Base-by-base conservation (phyloP, 2,113 vertebrate species). In the Saguinus imperator region DNA sequence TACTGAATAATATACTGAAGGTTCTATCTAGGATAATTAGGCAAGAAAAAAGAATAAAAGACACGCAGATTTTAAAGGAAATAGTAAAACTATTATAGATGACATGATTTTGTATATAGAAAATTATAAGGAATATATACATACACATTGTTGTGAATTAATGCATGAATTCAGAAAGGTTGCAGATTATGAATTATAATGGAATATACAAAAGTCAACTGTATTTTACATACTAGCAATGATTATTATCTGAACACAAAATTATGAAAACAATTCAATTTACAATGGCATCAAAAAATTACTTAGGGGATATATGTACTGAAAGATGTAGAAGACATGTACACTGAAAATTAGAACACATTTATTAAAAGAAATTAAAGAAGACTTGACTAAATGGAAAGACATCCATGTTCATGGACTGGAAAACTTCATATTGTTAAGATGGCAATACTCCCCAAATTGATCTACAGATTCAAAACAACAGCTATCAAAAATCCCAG, bases 341-440 rank as follows among this genome's bases (percentile, higher is more conserved):
- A 55, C 23, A 85, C n/a, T 81, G 64, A 80, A 94, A 96, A 94
- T 72, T 70, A 70, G 75, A 89, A 89, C 13, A 81, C 8, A 35
- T 76, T 66, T 66, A 82, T 55, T 93, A 14, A 90, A 95, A 93
- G 57, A 82, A 96, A 93, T 93, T 93, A 70, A 90, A 87, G 35
- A 68, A 84, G 66, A 70, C 40, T 48, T 68, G 93, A 93, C 61
- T 93, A 92, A 92, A 77, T 77, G 76, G 13, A 58, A 95, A 64
- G 76, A 72, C 72, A 95, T 72, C 32, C n/a, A 84, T 84, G 29
- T 94, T 94, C n/a, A 57, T 23, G 55, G n/a, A 87, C 72, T 27
- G 66, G 84, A 88, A 92, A 75, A 68, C n/a, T 68, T 70, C 37
- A 75, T 81, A 80, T 84, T 89, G 32, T 85, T 94, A 92, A 89